Percentiles rank a stretch among this genome's conserved stretches.
phyloP scores from a whole-genome alignment of 2,113 vertebrate genomes.

The Notarius quadriscutis region DNA sequence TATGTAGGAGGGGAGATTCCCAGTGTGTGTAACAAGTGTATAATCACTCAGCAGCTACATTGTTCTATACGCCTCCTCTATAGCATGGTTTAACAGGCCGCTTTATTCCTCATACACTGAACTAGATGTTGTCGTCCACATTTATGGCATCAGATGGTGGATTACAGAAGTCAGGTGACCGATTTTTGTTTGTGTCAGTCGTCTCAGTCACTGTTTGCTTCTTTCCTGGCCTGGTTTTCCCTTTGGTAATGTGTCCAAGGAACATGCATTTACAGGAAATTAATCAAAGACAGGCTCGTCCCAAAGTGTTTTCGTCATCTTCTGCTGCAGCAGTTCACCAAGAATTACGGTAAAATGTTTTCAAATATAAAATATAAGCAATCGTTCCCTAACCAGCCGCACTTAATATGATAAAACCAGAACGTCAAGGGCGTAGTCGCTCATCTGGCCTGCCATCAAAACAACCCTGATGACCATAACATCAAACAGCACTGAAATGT shows the following conservation, averaged over 20 bases:
- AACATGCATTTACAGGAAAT: background rate
- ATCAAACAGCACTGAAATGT: too few relatives aligned
- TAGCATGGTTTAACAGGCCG: background rate
- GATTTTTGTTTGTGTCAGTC: background rate
- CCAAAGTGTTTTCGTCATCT: background rate
- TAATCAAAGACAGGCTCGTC: background rate
- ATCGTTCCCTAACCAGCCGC: background rate
- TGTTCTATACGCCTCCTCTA: constrained; percentile 1
- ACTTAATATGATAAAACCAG: too few relatives aligned
- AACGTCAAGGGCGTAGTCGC: too few relatives aligned
- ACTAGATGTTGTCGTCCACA: background rate
- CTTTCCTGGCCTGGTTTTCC: background rate
- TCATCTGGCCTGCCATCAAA: too few relatives aligned
- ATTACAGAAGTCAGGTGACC: background rate
- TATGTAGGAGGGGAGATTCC: constrained; percentile 32
- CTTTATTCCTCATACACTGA: background rate
- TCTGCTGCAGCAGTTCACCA: background rate
- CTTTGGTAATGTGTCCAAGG: background rate
- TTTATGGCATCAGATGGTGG: background rate
- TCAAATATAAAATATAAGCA: background rate
- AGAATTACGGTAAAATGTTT: background rate
- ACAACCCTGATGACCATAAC: too few relatives aligned
- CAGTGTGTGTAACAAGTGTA: constrained; percentile 1
- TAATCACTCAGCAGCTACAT: background rate
- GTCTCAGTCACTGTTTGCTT: background rate